A percentile compares a stretch with the other conserved stretches of the same genome.
These are phyloP conservation scores for Cynopterus sphinx DNA, from an alignment of 2,797 vertebrate genomes.

Conservation along the genomic window DNA sequence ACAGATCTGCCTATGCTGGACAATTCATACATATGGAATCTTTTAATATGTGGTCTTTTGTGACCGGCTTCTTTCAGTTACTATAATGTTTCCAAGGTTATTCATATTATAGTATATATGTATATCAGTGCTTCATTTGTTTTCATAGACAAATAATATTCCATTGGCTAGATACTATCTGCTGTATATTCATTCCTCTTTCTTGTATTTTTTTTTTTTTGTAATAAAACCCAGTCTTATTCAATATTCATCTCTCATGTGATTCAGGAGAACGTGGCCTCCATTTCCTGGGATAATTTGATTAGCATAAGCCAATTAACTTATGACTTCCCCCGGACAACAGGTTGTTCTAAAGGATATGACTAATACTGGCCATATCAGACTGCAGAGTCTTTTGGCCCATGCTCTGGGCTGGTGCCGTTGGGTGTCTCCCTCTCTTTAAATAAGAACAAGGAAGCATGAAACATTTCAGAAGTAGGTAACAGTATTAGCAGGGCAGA, in stretches of 20 bases:
- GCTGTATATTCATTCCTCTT: neutral
- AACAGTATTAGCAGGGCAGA: neutral
- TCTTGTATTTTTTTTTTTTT: neutral
- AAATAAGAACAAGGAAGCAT: neutral
- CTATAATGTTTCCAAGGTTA: neutral
- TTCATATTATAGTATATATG: neutral
- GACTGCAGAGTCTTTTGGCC: neutral
- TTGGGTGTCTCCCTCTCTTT: neutral
- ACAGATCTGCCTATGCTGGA: neutral
- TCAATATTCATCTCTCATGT: neutral
- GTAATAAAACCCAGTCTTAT: neutral
- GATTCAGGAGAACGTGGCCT: neutral
- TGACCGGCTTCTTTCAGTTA: neutral
- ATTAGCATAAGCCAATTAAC: neutral
- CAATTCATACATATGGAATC: slow-evolving; percentile 27
- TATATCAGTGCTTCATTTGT: neutral
- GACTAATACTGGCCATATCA: neutral
- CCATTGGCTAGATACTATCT: neutral
- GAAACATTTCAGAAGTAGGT: neutral
- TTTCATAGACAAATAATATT: slow-evolving; percentile 29
- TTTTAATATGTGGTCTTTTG: neutral
- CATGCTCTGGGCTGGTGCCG: neutral
- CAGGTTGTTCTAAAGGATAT: neutral
- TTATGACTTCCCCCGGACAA: neutral
- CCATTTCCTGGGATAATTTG: neutral